phyloP scores from a whole-genome alignment of 2,797 vertebrate species.

The Mareca penelope region DNA sequence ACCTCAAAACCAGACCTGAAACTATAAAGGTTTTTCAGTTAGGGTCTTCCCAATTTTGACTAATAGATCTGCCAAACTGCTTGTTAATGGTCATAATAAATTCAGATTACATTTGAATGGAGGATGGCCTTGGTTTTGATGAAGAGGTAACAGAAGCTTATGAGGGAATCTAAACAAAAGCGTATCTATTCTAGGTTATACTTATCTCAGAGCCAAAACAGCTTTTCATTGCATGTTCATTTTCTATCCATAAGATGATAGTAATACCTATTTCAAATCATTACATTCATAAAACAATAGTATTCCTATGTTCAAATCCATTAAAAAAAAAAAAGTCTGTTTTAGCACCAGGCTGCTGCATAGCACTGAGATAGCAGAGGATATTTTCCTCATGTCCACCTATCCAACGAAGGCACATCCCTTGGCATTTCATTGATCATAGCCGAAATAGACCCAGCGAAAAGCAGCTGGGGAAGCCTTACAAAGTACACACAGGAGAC shows the following conservation, averaged over 20 bases:
- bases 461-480: background rate
- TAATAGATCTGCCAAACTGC: background rate
- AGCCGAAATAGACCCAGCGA: accelerated
- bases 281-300: background rate
- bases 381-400: background rate
- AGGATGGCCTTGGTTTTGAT: background rate
- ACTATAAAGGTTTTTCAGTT: background rate
- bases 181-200: background rate
- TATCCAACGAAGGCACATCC: background rate
- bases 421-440: accelerated
- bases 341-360: accelerated
- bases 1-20: background rate
- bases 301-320: background rate
- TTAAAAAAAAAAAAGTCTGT: background rate
- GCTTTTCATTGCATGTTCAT: background rate
- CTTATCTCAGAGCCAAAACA: background rate
- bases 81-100: background rate
- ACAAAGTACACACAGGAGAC: background rate
- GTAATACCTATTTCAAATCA: background rate
- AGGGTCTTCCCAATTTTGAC: background rate
- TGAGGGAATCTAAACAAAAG: background rate
- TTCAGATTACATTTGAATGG: background rate
- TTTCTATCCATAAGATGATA: background rate
- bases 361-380: background rate
- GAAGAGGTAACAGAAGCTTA: background rate